Base-by-base conservation (phyloP, 1,140 invertebrate species). In the Heliconius congener region DNA sequence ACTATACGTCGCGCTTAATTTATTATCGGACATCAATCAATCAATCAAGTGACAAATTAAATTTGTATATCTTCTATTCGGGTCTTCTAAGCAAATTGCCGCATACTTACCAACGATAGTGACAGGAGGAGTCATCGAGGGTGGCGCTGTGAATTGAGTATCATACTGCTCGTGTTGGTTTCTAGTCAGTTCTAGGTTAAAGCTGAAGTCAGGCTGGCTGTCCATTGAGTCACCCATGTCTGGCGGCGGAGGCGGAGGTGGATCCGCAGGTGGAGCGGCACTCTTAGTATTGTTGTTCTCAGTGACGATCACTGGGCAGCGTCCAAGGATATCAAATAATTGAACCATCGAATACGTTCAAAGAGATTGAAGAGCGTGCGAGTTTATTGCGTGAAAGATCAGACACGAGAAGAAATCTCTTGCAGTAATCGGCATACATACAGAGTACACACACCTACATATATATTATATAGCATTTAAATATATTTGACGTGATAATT, bases 81-180 rank as follows among this genome's bases (percentile, higher is more conserved):
- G 2, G n/a, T 66, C 23, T 66, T 66, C 13, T 30, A 66, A 27
- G 9, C 27, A 66, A 66, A 11, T 66, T 30, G 27, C 60, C 27
- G 23, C 8, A 30, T 37, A 90, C 90, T 95, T 90, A 96, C 96
- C 95, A 71, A 95, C 88, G 78, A 96, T 96, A 81, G 94, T 95
- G 50, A 94, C 92, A 16, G 87, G 94, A 87, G 90, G 85, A 27
- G 83, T 80, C 18, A 16, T 86, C 74, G 80, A 88, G 60, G 8
- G 83, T 84, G 83, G 76, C 73, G 74, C 80, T 39, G 81, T 83
- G 82, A 98, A 98, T 89, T 98, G 97, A 37, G 95, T 95, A 74
- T 96, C 97, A 86, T 98, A 98, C 60, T 97, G 97, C 78, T 96
- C 93, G 66, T 97, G 97, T 88, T 97, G 97, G 85, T 96, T 95